Conservation (phyloP, 2,113 vertebrate genomes). For the Collichthys lucidus region DNA sequence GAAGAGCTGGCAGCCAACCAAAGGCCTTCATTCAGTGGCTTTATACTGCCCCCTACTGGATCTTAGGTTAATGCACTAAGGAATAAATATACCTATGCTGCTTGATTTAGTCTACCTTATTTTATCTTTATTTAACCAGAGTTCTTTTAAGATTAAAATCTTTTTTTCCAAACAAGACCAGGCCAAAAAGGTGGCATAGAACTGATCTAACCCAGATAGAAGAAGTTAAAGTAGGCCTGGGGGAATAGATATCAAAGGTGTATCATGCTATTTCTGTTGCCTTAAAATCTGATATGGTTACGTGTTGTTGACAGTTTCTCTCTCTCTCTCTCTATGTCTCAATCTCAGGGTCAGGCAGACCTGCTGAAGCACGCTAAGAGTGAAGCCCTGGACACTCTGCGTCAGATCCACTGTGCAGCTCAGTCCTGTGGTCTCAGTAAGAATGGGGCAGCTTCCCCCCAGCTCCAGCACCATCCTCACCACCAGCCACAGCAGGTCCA, state of each 20-base stretch:
- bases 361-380: constrained; percentile 92
- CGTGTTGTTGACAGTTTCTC: background rate
- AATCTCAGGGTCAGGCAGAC: constrained; percentile 90
- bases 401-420: constrained; percentile 93
- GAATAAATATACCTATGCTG: background rate
- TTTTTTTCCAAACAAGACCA: background rate
- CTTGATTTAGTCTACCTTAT: background rate
- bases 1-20: constrained; percentile 39
- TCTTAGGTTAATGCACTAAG: constrained; percentile 4
- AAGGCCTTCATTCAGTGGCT: constrained; percentile 9
- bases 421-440: constrained; percentile 92
- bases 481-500: constrained; percentile 58
- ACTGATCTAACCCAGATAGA: background rate
- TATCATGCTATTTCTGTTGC: background rate
- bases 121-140: background rate
- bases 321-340: background rate
- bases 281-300: background rate
- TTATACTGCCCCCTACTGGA: constrained; percentile 74
- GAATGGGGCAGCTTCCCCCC: constrained; percentile 84
- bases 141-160: background rate
- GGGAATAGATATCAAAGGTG: background rate
- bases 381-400: constrained; percentile 89
- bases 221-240: background rate
- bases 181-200: background rate
- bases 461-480: constrained; percentile 71